Conservation (phyloP, 2,888 invertebrate genomes). For the Danaus chrysippus region DNA sequence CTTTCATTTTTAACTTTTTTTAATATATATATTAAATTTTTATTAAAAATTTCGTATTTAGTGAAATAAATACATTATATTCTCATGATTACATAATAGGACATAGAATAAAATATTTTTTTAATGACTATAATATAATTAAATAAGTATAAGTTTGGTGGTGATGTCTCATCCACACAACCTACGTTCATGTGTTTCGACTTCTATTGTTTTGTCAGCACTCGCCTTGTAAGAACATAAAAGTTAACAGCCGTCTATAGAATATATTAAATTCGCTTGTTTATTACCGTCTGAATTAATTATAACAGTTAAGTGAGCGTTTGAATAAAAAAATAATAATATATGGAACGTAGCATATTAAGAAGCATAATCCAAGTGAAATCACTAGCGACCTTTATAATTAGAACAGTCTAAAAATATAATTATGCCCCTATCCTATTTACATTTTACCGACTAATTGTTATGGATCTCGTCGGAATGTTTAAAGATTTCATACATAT, state of each 20-base stretch:
- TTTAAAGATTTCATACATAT: no score
- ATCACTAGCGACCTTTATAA: no score
- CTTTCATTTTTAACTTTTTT: no score
- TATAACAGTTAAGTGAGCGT: conserved; percentile 69
- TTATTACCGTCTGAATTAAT: conserved; percentile 66
- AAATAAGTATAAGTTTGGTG: background rate
- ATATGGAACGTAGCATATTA: conserved; percentile 22
- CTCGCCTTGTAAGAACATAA: conserved; percentile 44
- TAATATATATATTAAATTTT: no score
- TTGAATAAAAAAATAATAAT: conserved; percentile 54
- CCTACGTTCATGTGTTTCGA: conserved; percentile 29
- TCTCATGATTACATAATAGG: no score
- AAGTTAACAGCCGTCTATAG: conserved; percentile 50
- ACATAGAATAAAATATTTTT: no score
- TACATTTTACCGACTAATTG: no score
- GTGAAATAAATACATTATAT: background rate
- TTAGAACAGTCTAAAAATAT: no score
- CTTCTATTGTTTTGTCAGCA: conserved; percentile 46
- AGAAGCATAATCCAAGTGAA: conserved; percentile 10
- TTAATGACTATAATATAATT: no score
- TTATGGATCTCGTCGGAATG: no score
- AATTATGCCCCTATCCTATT: no score
- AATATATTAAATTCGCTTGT: conserved; percentile 61
- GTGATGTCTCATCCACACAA: conserved; percentile 31
- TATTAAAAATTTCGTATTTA: background rate